Evolutionary conservation across 2,797 vertebrate species (phyloP).

Genomic region (Moxostoma hubbsi): DNA sequence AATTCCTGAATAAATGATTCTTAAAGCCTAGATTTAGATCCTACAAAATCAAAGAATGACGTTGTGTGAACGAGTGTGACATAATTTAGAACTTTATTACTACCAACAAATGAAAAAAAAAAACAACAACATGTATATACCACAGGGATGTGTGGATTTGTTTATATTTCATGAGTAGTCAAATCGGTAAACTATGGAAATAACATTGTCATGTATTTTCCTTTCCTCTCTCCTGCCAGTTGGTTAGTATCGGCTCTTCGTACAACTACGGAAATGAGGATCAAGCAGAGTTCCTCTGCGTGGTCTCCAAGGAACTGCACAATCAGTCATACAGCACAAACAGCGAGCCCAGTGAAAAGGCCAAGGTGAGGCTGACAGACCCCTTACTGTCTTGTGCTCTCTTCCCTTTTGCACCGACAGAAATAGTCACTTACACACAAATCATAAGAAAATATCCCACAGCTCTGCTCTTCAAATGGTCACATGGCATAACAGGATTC

Average conservation of each 20-base stretch:
- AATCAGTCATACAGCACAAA: conserved; percentile 82
- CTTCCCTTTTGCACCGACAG: background rate
- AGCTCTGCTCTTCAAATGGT: conserved; percentile 5
- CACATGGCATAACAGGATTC: background rate
- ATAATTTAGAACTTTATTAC: background rate
- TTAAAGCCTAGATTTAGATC: too few relatives aligned
- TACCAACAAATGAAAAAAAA: background rate
- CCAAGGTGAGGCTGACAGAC: conserved; percentile 78
- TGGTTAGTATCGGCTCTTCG: conserved; percentile 88
- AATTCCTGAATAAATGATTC: too few relatives aligned
- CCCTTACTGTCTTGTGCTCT: background rate
- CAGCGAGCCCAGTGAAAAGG: conserved; percentile 87
- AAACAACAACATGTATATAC: too few relatives aligned
- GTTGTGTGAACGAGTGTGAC: too few relatives aligned
- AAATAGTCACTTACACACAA: background rate
- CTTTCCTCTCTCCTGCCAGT: conserved; percentile 61
- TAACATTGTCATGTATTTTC: conserved; percentile 8
- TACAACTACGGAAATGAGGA: conserved; percentile 90
- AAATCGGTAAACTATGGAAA: conserved; percentile 14
- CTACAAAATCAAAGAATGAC: too few relatives aligned
- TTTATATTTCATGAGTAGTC: background rate
- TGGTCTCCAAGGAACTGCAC: conserved; percentile 89
- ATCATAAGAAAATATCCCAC: conserved; percentile 4
- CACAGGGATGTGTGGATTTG: background rate
- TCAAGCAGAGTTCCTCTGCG: conserved; percentile 89